Percentiles rank a stretch among this genome's conserved stretches.
Conservation (phyloP, 2,797 vertebrate species). For the Enteromius trimaculatus region DNA sequence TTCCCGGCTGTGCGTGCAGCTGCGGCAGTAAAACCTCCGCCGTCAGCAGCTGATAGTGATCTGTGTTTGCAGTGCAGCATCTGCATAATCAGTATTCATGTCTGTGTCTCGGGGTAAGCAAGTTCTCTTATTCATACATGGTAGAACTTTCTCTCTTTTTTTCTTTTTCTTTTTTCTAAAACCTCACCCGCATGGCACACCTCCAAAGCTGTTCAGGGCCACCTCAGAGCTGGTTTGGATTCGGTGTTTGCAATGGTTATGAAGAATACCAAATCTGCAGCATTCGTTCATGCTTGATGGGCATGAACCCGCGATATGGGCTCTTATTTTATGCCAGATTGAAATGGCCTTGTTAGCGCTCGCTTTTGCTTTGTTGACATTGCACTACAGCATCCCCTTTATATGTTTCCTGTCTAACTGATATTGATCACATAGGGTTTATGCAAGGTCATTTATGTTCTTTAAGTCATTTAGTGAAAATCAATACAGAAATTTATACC, state of each 20-base stretch:
- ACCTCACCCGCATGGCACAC: slow-evolving; percentile 3
- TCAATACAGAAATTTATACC: neutral
- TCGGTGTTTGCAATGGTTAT: neutral
- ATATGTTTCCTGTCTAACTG: neutral
- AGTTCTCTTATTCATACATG: slow-evolving; percentile 47
- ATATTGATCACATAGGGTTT: neutral
- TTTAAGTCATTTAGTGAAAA: neutral
- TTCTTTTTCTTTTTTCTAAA: too few relatives aligned
- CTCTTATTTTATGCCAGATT: neutral
- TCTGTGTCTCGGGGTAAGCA: slow-evolving; percentile 36
- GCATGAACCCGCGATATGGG: neutral
- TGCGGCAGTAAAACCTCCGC: slow-evolving; percentile 29
- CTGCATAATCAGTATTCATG: slow-evolving; percentile 44
- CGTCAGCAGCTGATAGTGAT: slow-evolving; percentile 55
- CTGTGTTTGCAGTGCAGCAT: slow-evolving; percentile 54
- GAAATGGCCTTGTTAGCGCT: neutral
- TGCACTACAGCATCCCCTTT: neutral
- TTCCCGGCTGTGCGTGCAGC: slow-evolving; percentile 5
- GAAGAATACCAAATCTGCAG: slow-evolving; percentile 2
- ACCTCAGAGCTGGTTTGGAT: slow-evolving; percentile 19
- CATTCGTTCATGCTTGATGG: neutral
- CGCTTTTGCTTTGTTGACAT: neutral
- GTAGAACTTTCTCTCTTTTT: slow-evolving; percentile 27
- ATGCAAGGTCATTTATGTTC: neutral
- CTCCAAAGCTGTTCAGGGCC: neutral